These are phyloP conservation scores for Microcebus griseorufus DNA, from an alignment of 2,113 vertebrate species.

Conservation along the genomic window DNA sequence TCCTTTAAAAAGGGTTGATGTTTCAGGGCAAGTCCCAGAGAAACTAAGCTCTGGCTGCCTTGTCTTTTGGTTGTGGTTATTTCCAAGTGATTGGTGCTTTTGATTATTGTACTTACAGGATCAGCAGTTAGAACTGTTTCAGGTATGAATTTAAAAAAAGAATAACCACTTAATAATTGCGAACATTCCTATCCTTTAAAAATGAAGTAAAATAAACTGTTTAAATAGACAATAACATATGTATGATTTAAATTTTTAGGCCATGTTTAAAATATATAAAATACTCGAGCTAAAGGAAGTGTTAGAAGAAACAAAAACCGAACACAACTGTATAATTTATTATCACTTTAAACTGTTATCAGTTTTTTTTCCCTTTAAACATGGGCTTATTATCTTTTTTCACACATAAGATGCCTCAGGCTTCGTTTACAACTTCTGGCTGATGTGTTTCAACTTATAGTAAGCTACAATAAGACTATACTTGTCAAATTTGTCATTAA, in stretches of 20 bases:
- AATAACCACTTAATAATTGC: not conserved
- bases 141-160: not conserved
- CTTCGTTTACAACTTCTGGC: not conserved
- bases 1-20: not conserved
- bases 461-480: not conserved
- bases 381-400: not conserved
- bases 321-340: not conserved
- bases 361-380: not conserved
- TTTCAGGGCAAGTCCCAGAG: not conserved
- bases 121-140: not conserved
- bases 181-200: not conserved
- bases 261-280: not conserved
- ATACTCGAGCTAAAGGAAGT: not conserved
- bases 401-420: not conserved
- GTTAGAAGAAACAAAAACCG: slow-evolving; percentile 3
- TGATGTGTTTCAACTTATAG: not conserved
- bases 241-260: not conserved
- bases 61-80: not conserved
- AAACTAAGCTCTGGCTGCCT: not conserved
- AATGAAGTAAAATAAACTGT: slow-evolving; percentile 39
- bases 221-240: not conserved
- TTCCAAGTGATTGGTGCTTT: not conserved
- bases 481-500: slow-evolving; percentile 8
- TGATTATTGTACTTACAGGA: not conserved
- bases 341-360: not conserved